Conservation (phyloP, 1,140 invertebrate genomes). For the Sitophilus oryzae region DNA sequence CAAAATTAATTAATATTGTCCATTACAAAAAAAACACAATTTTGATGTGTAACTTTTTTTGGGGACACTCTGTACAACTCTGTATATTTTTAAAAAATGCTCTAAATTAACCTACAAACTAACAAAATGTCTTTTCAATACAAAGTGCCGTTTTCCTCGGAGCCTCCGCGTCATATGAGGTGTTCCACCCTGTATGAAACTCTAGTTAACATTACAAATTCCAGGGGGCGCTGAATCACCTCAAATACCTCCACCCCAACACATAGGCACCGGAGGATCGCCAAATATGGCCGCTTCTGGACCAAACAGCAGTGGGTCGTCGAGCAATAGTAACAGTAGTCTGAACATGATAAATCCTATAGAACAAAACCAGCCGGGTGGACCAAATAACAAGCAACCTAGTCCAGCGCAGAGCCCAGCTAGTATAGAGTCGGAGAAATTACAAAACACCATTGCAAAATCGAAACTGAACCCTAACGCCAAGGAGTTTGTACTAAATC, state of each 20-base stretch:
- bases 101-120: no score
- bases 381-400: slow-evolving; percentile 25
- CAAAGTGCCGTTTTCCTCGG: no score
- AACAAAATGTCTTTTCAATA: no score
- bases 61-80: no score
- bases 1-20: no score
- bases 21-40: no score
- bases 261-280: not conserved
- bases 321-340: slow-evolving; percentile 30
- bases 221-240: slow-evolving; percentile 6
- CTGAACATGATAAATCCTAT: slow-evolving; percentile 8
- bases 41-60: no score
- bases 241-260: slow-evolving; percentile 22
- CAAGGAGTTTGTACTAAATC: slow-evolving; percentile 79
- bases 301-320: slow-evolving; percentile 1
- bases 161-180: no score
- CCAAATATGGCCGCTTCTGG: not conserved
- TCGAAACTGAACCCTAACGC: slow-evolving; percentile 82
- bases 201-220: no score
- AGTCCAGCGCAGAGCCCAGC: slow-evolving; percentile 33
- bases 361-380: slow-evolving; percentile 3
- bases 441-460: slow-evolving; percentile 60
- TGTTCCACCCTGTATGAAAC: no score
- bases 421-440: slow-evolving; percentile 50
- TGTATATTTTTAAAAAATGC: no score